Base-by-base conservation (phyloP, 2,113 vertebrate species). In the Callopanchax toddi region DNA sequence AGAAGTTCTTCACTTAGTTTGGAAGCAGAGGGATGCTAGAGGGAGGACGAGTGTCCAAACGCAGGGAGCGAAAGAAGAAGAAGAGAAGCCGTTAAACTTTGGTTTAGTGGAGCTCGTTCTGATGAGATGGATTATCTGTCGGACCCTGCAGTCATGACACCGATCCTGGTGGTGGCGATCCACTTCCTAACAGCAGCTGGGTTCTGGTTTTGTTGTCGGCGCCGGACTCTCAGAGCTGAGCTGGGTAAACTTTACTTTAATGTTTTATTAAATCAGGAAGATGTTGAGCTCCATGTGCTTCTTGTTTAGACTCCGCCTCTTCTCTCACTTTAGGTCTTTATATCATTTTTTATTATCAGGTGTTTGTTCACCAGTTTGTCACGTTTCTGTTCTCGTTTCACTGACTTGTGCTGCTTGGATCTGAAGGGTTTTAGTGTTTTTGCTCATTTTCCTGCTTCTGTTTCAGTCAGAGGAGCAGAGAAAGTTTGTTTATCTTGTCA, bases 101-200 rank as follows among this genome's bases (percentile, higher is more conserved):
- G 2, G 11, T 32, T 32, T 32, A 12, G 2, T 3, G 3, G 12
- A 49, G 22, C 13, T 25, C 5, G n/a, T 15, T 48, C 22, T 20
- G 32, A 16, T 9, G 3, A 23, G 36, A 91, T 92, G 92, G 90
- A 92, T 23, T 62, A 61, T 11, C 65, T 89, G 1, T 60, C 32
- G 0, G 90, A 93, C 69, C 88, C 85, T 0, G 15, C 75, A 0
- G 57, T 93, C 12, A 3, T 92, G 1, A 67, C 70, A 0, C 79
- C 92, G 0, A 23, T 92, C 63, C 76, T 93, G 15, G 86, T 92
- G 67, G 85, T 91, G 20, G 44, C 87, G 0, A 67, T 84, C 34
- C 91, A 93, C 72, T 60, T 91, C 26, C 6, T 92, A n/a, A 89
- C 90, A 0, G 91, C 85, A 2, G 87, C 90, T 1, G 91, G 91